These are phyloP conservation scores for Copidosoma aretas DNA, from an alignment of 2,888 invertebrate species.

Conservation along the genomic window DNA sequence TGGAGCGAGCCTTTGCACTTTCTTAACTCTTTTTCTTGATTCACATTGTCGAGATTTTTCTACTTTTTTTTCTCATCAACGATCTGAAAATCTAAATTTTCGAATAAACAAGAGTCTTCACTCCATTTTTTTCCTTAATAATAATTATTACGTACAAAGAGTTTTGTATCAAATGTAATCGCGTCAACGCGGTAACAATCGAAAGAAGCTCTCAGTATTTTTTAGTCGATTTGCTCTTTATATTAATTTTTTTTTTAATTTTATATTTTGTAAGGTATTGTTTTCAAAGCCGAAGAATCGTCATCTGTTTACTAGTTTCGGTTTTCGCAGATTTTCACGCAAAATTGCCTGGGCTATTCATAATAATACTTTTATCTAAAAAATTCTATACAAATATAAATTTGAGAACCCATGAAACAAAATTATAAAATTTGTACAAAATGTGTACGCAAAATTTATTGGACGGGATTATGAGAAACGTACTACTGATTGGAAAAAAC, in stretches of 20 bases:
- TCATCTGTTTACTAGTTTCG: too few species aligned
- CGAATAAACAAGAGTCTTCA: constrained; percentile 10
- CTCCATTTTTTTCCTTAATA: constrained; percentile 31
- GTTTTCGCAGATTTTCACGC: too few species aligned
- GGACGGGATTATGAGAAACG: too few species aligned
- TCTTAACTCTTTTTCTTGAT: background rate
- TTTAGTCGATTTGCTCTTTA: constrained; percentile 18
- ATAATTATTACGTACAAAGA: constrained; percentile 42
- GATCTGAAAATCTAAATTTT: background rate
- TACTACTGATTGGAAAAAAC: background rate
- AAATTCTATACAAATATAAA: too few species aligned
- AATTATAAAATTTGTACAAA: too few species aligned
- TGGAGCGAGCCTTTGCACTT: background rate
- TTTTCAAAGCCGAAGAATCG: too few species aligned
- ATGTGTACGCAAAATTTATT: too few species aligned
- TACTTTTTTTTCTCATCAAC: background rate
- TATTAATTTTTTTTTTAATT: constrained; percentile 23
- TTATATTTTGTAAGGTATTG: constrained; percentile 11
- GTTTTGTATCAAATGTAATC: constrained; percentile 35
- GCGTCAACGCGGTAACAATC: constrained; percentile 38
- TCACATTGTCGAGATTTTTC: background rate
- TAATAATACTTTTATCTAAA: too few species aligned
- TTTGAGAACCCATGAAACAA: too few species aligned
- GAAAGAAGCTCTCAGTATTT: constrained; percentile 25
- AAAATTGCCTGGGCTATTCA: too few species aligned